These are phyloP conservation scores for Zaprionus davidi DNA, from an alignment of 1,140 invertebrate species.

Conservation along the genomic window DNA sequence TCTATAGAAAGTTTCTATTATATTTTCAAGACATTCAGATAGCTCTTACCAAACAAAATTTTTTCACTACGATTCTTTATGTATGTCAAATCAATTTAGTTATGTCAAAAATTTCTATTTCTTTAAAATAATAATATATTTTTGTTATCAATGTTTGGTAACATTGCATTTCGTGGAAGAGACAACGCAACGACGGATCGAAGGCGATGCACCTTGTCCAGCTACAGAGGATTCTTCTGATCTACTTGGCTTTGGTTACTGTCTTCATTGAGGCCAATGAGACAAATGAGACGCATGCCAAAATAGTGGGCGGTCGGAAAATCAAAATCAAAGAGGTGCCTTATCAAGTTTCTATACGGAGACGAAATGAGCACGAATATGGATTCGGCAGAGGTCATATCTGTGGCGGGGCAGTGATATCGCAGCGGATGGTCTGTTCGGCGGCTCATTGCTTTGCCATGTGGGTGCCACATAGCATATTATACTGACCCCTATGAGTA, in stretches of 20 bases:
- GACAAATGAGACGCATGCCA: constrained; percentile 28
- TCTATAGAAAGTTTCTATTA: too few relatives aligned
- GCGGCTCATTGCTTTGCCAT: constrained; percentile 64
- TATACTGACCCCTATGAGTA: background rate
- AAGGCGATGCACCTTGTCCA: constrained; percentile 12
- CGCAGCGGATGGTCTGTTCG: constrained; percentile 52
- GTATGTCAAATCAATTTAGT: background rate
- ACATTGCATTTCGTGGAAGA: background rate
- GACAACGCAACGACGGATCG: background rate
- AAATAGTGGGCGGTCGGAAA: constrained; percentile 58
- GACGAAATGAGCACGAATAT: constrained; percentile 29
- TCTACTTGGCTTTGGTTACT: background rate
- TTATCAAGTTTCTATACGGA: constrained; percentile 54
- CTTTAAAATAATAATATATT: background rate
- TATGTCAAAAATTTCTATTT: background rate
- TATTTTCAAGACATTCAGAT: too few relatives aligned
- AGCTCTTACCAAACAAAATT: too few relatives aligned
- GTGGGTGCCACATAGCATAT: constrained; percentile 28
- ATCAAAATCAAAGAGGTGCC: constrained; percentile 42
- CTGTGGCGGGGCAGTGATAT: constrained; percentile 59
- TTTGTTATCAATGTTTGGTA: constrained; percentile 1
- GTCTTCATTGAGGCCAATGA: background rate
- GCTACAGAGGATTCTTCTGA: background rate
- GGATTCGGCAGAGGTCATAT: constrained; percentile 46
- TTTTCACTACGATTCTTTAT: too few relatives aligned